Evolutionary conservation across 2,797 vertebrate species (phyloP).

Genomic region (Anabas testudineus): DNA sequence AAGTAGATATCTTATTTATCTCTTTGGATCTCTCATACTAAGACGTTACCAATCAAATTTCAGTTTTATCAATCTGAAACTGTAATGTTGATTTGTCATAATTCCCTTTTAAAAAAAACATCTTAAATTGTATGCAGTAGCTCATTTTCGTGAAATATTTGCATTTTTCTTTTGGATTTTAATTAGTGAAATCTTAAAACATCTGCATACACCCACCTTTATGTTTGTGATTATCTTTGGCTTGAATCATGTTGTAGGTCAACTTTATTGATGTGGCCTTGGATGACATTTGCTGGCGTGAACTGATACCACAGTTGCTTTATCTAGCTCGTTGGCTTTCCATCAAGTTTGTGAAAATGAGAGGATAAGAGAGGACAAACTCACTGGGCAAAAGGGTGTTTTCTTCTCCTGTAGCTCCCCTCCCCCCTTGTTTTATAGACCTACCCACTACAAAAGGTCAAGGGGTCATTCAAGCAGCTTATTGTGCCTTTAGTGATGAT

Average conservation of each 20-base stretch:
- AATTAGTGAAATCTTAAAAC: no score
- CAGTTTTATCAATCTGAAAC: no score
- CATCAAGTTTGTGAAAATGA: slow-evolving; percentile 43
- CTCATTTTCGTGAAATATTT: no score
- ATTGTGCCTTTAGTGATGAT: slow-evolving; percentile 53
- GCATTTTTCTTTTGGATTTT: no score
- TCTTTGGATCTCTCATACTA: no score
- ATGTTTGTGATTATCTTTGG: background rate
- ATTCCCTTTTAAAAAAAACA: no score
- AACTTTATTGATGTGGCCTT: slow-evolving; percentile 34
- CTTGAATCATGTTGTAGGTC: slow-evolving; percentile 17
- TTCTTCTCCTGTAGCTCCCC: slow-evolving; percentile 33
- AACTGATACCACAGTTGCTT: slow-evolving; percentile 28
- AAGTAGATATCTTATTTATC: no score
- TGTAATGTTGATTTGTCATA: no score
- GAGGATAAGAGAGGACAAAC: slow-evolving; percentile 43
- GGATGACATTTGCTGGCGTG: slow-evolving; percentile 28
- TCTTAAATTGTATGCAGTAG: no score
- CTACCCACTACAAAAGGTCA: slow-evolving; percentile 63
- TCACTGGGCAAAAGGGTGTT: slow-evolving; percentile 41
- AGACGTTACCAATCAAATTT: no score
- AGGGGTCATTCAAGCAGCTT: slow-evolving; percentile 60
- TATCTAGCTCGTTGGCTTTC: slow-evolving; percentile 37
- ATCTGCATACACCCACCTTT: no score
- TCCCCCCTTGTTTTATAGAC: slow-evolving; percentile 47